phyloP scores from a whole-genome alignment of 2,113 vertebrate genomes.

The Triplophysa dalaica region DNA sequence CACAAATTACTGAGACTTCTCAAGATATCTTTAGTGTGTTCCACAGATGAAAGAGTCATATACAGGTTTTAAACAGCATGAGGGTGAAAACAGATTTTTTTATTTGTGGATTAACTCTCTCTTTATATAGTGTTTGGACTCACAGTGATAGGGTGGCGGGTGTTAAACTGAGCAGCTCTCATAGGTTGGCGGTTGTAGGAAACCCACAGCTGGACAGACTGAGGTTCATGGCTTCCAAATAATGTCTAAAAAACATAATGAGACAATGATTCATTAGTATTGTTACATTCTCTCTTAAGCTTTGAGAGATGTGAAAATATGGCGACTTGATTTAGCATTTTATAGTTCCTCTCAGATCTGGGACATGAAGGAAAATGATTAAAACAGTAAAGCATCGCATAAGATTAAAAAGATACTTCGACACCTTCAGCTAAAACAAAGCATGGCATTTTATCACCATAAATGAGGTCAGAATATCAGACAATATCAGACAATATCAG shows the following conservation, averaged over 20 bases:
- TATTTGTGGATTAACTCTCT: too few species aligned
- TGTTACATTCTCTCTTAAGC: too few species aligned
- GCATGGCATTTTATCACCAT: background rate
- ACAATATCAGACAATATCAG: too few species aligned
- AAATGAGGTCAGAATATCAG: slow-evolving; percentile 14
- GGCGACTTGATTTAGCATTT: background rate
- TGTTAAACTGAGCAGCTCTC: slow-evolving; percentile 89
- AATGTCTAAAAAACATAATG: slow-evolving; percentile 72
- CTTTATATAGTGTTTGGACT: slow-evolving; percentile 57
- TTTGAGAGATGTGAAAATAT: background rate
- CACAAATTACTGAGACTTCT: too few species aligned
- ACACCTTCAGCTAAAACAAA: slow-evolving; percentile 2
- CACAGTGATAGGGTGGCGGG: slow-evolving; percentile 92
- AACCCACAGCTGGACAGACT: slow-evolving; percentile 94
- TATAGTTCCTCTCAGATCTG: background rate
- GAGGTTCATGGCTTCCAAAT: slow-evolving; percentile 73
- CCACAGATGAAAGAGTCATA: too few species aligned
- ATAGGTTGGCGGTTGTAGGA: slow-evolving; percentile 96
- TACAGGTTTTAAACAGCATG: too few species aligned
- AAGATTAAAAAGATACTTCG: background rate
- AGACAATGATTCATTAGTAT: background rate
- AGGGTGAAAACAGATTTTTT: too few species aligned
- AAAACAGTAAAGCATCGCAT: background rate
- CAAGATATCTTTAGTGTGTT: too few species aligned
- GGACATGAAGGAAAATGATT: background rate